A percentile compares a stretch with the other conserved stretches of the same genome.
Evolutionary conservation across 2,888 invertebrate genomes (phyloP).

Genomic region (Diabrotica balteata): DNA sequence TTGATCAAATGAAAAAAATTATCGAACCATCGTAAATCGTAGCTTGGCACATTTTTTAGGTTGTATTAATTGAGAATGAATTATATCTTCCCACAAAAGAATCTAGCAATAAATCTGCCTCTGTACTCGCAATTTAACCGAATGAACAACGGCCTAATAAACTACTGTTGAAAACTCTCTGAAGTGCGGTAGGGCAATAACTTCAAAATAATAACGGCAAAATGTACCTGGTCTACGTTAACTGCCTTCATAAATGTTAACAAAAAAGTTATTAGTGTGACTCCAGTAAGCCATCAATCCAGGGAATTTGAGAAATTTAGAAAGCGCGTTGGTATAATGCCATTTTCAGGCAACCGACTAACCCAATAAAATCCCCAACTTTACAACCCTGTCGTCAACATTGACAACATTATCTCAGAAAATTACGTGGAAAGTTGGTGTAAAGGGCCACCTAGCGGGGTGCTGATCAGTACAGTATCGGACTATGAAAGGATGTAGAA

Average conservation of each 20-base stretch:
- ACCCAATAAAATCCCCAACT: slow-evolving; percentile 31
- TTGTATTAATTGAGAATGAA: no score
- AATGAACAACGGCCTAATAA: no score
- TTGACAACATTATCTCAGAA: slow-evolving; percentile 33
- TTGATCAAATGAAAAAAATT: no score
- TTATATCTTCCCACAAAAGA: no score
- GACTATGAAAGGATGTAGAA: not conserved
- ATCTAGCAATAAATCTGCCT: no score
- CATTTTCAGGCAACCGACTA: slow-evolving; percentile 22
- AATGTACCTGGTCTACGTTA: slow-evolving; percentile 5
- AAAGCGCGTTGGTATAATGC: slow-evolving; percentile 18
- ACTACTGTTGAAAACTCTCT: no score
- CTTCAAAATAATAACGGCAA: no score
- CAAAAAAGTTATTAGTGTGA: not conserved
- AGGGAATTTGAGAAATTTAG: slow-evolving; percentile 21
- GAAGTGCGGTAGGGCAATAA: no score
- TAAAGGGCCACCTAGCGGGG: slow-evolving; percentile 15
- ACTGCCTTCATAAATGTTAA: not conserved
- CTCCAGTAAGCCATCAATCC: slow-evolving; percentile 6
- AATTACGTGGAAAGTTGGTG: slow-evolving; percentile 33
- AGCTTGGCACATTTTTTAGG: no score
- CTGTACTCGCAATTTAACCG: no score
- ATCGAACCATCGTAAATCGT: no score
- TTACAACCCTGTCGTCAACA: slow-evolving; percentile 31
- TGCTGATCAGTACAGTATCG: slow-evolving; percentile 19